phyloP scores from a whole-genome alignment of 2,797 vertebrate genomes.

The Halcyon leucocephala region DNA sequence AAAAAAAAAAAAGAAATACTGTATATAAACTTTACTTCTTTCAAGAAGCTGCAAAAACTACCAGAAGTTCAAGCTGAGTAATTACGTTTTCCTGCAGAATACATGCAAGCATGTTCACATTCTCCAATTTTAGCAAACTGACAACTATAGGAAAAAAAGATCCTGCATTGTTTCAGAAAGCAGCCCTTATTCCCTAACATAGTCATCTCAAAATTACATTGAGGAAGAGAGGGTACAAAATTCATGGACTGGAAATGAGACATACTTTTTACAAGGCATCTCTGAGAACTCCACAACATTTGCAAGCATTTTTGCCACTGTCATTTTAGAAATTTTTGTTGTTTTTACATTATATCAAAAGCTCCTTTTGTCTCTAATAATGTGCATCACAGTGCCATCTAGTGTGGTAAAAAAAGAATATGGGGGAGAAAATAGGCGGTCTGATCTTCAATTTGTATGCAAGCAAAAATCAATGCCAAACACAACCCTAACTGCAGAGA shows the following conservation, averaged over 20 bases:
- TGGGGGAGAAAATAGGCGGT: neutral
- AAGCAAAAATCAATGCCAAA: neutral
- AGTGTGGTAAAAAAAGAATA: neutral
- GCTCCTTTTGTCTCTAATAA: neutral
- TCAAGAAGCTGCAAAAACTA: neutral
- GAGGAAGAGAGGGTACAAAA: neutral
- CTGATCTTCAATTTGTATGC: neutral
- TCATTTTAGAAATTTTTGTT: neutral
- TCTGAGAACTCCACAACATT: neutral
- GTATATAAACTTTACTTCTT: neutral
- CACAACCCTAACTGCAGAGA: neutral
- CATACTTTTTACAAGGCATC: neutral
- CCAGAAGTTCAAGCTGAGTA: neutral
- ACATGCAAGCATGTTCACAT: conserved; percentile 14
- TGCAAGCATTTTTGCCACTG: neutral
- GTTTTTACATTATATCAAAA: neutral
- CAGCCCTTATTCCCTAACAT: neutral
- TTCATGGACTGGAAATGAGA: neutral
- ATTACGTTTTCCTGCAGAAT: conserved; percentile 48
- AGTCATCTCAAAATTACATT: neutral
- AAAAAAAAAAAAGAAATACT: neutral
- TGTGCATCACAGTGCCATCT: conserved; percentile 66
- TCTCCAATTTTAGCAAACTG: conserved; percentile 40
- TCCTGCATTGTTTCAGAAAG: neutral
- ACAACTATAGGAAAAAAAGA: conserved; percentile 33